Percentiles rank a stretch among this genome's conserved stretches.
These are phyloP conservation scores for Amblyopsis hoosieri DNA, from an alignment of 2,797 vertebrate species.

Conservation along the genomic window DNA sequence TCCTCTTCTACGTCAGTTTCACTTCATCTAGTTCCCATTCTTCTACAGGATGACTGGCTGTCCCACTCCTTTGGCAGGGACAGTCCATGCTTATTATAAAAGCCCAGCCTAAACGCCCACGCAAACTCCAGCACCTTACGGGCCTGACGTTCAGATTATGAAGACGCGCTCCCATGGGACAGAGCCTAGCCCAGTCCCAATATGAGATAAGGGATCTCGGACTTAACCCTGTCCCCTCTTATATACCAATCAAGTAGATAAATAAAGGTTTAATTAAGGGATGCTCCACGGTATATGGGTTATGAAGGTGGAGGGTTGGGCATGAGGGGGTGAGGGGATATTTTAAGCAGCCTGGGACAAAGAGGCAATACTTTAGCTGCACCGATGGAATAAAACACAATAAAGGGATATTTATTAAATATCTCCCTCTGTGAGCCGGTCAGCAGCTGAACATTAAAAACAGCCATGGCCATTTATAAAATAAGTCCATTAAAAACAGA, in stretches of 20 bases:
- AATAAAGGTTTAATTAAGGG: slow-evolving; percentile 77
- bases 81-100: slow-evolving; percentile 36
- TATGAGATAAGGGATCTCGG: slow-evolving; percentile 60
- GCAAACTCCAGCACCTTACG: slow-evolving; percentile 45
- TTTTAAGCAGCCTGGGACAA: slow-evolving; percentile 41
- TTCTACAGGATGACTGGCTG: slow-evolving; percentile 33
- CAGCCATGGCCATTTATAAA: slow-evolving; percentile 48
- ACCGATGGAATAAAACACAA: slow-evolving; percentile 58
- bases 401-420: slow-evolving; percentile 68
- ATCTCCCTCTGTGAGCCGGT: slow-evolving; percentile 32
- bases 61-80: slow-evolving; percentile 20
- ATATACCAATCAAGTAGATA: slow-evolving; percentile 72
- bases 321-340: slow-evolving; percentile 20
- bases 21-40: slow-evolving; percentile 23
- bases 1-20: slow-evolving; percentile 5
- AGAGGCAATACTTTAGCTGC: slow-evolving; percentile 53
- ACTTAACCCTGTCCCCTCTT: slow-evolving; percentile 52
- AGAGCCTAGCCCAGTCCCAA: slow-evolving; percentile 50
- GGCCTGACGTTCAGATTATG: slow-evolving; percentile 54
- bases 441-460: slow-evolving; percentile 50
- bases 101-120: slow-evolving; percentile 31
- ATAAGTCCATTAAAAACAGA: slow-evolving; percentile 56
- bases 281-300: slow-evolving; percentile 38
- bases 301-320: slow-evolving; percentile 40
- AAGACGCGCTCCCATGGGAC: slow-evolving; percentile 53